Conservation (phyloP, 2,797 vertebrate genomes). For the Lacerta agilis region DNA sequence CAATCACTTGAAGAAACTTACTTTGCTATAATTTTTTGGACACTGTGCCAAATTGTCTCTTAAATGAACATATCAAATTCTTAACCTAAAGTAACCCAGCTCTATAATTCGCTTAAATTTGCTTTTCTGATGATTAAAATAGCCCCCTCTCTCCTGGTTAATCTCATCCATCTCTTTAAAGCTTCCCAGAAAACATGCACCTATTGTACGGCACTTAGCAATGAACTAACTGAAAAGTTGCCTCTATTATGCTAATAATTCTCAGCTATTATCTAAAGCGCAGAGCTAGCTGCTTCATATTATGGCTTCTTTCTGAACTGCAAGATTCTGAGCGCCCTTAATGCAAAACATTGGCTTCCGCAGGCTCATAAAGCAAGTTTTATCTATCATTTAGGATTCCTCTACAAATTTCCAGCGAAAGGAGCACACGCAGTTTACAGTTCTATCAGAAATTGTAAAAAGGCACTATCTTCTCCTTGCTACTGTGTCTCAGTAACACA, state of each 20-base stretch:
- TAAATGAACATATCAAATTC: background rate
- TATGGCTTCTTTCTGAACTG: background rate
- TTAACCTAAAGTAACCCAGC: conserved; percentile 21
- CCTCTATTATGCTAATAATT: background rate
- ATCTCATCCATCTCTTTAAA: conserved; percentile 59
- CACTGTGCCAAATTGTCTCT: conserved; percentile 20
- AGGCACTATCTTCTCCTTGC: background rate
- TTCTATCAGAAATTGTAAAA: background rate
- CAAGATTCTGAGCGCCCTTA: background rate
- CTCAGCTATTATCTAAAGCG: background rate
- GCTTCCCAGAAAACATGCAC: conserved; percentile 31
- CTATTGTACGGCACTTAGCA: background rate
- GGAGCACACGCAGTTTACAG: background rate
- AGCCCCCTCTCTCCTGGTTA: conserved; percentile 34
- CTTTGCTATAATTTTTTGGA: background rate
- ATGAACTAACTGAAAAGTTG: background rate
- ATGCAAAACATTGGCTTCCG: background rate
- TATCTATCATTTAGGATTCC: background rate
- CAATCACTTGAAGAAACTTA: background rate
- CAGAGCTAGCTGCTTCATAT: background rate
- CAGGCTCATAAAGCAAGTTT: background rate
- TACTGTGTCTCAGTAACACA: background rate
- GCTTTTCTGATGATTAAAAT: background rate
- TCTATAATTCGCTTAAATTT: conserved; percentile 29
- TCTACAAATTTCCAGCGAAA: background rate